Percentiles rank a stretch among this genome's conserved stretches.
Evolutionary conservation across 2,888 invertebrate genomes (phyloP).

Genomic region (Oscheius myriophilus): DNA sequence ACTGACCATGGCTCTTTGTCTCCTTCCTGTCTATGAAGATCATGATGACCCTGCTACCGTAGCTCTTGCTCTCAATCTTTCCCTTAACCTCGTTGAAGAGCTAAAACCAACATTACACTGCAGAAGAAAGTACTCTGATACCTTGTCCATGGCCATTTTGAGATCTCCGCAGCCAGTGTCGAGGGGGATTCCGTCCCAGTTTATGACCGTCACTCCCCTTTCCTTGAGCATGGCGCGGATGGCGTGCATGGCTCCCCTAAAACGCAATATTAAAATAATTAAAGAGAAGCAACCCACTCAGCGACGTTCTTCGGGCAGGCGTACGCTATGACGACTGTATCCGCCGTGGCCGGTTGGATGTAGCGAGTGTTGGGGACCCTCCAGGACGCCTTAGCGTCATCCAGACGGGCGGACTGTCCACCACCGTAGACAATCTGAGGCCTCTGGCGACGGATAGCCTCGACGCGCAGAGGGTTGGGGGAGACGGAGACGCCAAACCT

Average conservation of each 20-base stretch:
- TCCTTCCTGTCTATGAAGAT: conserved; percentile 9
- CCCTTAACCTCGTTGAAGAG: no score
- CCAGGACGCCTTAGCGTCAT: no score
- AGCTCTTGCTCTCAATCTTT: no score
- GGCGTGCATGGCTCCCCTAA: no score
- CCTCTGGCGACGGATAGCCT: conserved; percentile 19
- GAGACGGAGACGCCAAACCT: conserved; percentile 27
- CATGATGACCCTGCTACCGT: neutral
- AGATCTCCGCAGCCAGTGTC: neutral
- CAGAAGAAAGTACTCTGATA: no score
- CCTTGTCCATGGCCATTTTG: no score
- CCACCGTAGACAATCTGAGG: conserved; percentile 18
- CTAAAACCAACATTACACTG: no score
- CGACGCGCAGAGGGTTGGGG: conserved; percentile 9
- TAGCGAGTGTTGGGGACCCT: neutral
- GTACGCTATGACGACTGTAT: neutral
- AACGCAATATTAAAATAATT: no score
- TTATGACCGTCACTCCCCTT: neutral
- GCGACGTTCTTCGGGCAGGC: neutral
- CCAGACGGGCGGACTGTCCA: no score
- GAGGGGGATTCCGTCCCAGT: neutral
- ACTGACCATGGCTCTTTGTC: conserved; percentile 23
- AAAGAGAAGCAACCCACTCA: neutral
- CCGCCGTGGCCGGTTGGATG: neutral
- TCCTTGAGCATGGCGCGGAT: neutral